phyloP scores from a whole-genome alignment of 2,797 vertebrate genomes.

The Pelobates cultripes region DNA sequence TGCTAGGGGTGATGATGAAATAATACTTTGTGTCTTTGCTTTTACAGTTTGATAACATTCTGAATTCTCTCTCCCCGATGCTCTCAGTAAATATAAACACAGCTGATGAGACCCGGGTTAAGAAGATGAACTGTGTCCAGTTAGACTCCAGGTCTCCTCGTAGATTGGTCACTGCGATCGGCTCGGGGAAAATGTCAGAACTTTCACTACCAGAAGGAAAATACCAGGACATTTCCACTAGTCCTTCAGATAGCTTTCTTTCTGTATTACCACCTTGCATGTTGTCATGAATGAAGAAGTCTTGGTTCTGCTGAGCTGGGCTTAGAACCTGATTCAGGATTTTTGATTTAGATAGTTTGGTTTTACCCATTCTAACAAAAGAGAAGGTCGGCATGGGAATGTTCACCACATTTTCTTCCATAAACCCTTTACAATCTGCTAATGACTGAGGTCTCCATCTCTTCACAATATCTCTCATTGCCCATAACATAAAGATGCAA shows the following conservation, averaged over 20 bases:
- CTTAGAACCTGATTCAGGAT: slow-evolving; percentile 75
- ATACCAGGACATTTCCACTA: slow-evolving; percentile 81
- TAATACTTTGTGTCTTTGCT: slow-evolving; percentile 54
- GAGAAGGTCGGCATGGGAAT: slow-evolving; percentile 64
- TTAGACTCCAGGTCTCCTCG: slow-evolving; percentile 73
- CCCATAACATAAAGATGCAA: slow-evolving; percentile 75
- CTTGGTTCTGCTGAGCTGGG: slow-evolving; percentile 63
- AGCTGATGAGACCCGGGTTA: slow-evolving; percentile 75
- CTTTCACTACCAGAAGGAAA: slow-evolving; percentile 71
- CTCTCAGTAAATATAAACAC: slow-evolving; percentile 81
- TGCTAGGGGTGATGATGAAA: slow-evolving; percentile 62
- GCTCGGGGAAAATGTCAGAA: slow-evolving; percentile 70
- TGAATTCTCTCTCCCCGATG: slow-evolving; percentile 68
- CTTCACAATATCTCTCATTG: slow-evolving; percentile 72
- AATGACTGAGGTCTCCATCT: slow-evolving; percentile 70
- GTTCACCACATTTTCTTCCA: slow-evolving; percentile 71
- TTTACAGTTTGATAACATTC: slow-evolving; percentile 54
- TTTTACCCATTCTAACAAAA: slow-evolving; percentile 66
- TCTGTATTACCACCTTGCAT: slow-evolving; percentile 72
- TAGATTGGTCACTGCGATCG: slow-evolving; percentile 77
- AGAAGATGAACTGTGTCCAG: slow-evolving; percentile 70
- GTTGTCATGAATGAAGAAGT: slow-evolving; percentile 76
- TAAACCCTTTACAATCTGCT: slow-evolving; percentile 48
- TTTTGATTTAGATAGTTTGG: slow-evolving; percentile 77
- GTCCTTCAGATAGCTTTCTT: slow-evolving; percentile 66